Evolutionary conservation across 1,140 invertebrate genomes (phyloP).

Genomic region (Drosophila azteca): DNA sequence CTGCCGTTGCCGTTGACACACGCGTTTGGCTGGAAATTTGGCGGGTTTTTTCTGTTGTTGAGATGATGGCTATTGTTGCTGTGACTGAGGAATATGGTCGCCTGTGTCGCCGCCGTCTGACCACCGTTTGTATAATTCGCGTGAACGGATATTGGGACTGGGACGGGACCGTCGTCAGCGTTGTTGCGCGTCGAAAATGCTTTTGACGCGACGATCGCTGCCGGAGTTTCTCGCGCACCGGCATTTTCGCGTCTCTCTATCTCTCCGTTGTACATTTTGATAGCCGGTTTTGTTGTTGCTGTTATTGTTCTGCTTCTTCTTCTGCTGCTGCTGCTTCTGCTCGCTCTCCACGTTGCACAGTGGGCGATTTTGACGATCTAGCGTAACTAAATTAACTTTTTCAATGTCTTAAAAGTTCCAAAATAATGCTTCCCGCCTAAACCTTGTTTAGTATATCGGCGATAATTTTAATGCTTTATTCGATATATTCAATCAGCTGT

Average conservation of each 20-base stretch:
- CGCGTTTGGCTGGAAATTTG: slow-evolving; percentile 64
- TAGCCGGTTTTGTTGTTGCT: slow-evolving; percentile 44
- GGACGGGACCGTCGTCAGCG: slow-evolving; percentile 39
- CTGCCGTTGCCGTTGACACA: slow-evolving; percentile 58
- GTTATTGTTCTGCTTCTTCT: slow-evolving; percentile 9
- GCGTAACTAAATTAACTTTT: too few species aligned
- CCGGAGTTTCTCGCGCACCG: slow-evolving; percentile 30
- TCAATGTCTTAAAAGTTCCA: too few species aligned
- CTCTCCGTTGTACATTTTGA: slow-evolving; percentile 58
- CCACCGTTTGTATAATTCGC: slow-evolving; percentile 69
- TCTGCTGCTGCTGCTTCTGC: slow-evolving; percentile 19
- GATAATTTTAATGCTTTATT: too few species aligned
- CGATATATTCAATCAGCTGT: too few species aligned
- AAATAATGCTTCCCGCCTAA: too few species aligned
- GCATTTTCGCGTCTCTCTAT: slow-evolving; percentile 27
- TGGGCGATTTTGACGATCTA: too few species aligned
- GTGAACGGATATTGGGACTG: slow-evolving; percentile 58
- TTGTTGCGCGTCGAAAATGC: slow-evolving; percentile 72
- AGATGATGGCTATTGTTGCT: slow-evolving; percentile 51
- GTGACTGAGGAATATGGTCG: slow-evolving; percentile 68
- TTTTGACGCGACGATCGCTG: slow-evolving; percentile 25
- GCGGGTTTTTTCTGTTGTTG: slow-evolving; percentile 46
- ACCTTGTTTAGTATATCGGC: too few species aligned
- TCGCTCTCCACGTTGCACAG: slow-evolving; percentile 23
- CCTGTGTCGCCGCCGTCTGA: slow-evolving; percentile 70